Conservation (phyloP, 2,888 invertebrate genomes). For the Reticulitermes lucifugus region DNA sequence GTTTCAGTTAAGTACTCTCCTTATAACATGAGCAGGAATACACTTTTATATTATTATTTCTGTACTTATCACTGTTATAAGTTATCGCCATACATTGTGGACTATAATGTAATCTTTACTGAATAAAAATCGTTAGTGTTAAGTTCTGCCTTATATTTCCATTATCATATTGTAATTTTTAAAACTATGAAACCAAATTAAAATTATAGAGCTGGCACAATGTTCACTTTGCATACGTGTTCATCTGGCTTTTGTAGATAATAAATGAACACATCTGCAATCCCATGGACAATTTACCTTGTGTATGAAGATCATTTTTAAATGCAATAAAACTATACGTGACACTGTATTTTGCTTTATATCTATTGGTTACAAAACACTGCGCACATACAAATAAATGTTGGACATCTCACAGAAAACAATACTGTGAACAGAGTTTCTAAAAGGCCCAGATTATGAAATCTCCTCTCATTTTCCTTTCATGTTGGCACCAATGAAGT, state of each 20-base stretch:
- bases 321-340: too few relatives aligned
- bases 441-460: too few relatives aligned
- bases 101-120: neutral
- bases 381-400: too few relatives aligned
- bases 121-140: neutral
- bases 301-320: neutral
- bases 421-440: too few relatives aligned
- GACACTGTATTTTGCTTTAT: too few relatives aligned
- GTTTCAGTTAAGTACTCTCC: constrained; percentile 43
- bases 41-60: constrained; percentile 10
- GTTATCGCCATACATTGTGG: neutral
- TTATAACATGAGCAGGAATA: constrained; percentile 39
- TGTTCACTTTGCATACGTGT: neutral
- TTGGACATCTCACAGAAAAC: too few relatives aligned
- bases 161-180: neutral
- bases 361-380: too few relatives aligned
- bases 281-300: neutral
- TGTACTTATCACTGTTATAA: neutral
- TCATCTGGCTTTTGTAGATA: neutral
- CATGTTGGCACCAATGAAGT: too few relatives aligned
- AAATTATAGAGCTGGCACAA: neutral
- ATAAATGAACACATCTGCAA: neutral
- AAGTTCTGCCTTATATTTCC: neutral
- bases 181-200: neutral
- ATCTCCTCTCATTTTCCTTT: too few relatives aligned